Conservation (phyloP, 2,888 invertebrate species). For the Magallana nippona region DNA sequence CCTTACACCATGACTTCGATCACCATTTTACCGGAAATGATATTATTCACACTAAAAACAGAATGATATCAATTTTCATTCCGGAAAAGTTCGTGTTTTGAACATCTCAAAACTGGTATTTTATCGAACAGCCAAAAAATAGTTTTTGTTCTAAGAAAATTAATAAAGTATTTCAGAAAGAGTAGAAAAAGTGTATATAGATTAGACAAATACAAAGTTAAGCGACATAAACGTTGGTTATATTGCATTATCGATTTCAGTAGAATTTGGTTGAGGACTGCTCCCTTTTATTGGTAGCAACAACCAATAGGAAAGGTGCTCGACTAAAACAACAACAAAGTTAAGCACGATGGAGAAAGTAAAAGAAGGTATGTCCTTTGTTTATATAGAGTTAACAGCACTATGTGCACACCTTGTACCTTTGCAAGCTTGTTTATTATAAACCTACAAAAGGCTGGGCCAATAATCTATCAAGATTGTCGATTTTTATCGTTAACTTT, state of each 20-base stretch:
- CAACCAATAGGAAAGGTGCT: slow-evolving; percentile 37
- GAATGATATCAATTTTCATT: neutral
- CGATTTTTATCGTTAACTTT: too few relatives aligned
- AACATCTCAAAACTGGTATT: neutral
- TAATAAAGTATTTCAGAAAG: neutral
- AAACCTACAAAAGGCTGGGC: too few relatives aligned
- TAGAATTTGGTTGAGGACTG: neutral
- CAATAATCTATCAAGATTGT: too few relatives aligned
- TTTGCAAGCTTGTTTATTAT: too few relatives aligned
- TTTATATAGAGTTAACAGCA: too few relatives aligned
- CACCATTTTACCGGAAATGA: slow-evolving; percentile 22
- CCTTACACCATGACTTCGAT: neutral
- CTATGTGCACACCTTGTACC: too few relatives aligned
- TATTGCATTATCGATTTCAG: too few relatives aligned
- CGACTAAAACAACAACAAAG: neutral
- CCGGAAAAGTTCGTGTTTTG: slow-evolving; percentile 8
- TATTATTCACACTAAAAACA: neutral
- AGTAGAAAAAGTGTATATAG: neutral
- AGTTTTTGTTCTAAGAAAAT: neutral
- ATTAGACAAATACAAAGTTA: too few relatives aligned
- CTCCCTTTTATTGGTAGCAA: slow-evolving; percentile 42
- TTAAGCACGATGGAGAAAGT: neutral
- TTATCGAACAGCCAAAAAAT: neutral
- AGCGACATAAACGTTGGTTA: too few relatives aligned
- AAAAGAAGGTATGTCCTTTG: neutral